phyloP scores from a whole-genome alignment of 2,888 invertebrate species.

The Aricia artaxerxes region DNA sequence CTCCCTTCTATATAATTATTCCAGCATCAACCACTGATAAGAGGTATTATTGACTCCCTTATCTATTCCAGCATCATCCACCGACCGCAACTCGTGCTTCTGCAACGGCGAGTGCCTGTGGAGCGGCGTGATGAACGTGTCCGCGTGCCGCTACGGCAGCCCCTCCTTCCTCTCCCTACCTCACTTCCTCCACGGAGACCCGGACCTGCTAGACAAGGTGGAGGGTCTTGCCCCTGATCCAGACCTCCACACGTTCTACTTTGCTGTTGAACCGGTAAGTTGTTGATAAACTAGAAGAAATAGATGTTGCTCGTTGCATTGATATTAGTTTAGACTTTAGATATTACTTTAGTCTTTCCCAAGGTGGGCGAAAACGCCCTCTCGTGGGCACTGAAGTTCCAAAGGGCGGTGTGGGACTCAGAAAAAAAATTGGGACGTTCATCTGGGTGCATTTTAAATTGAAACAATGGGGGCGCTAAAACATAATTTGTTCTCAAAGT shows the following conservation, averaged over 20 bases:
- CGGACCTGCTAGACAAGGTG: slow-evolving; percentile 81
- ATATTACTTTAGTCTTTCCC: not conserved
- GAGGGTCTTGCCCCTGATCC: slow-evolving; percentile 85
- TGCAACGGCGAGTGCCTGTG: slow-evolving; percentile 87
- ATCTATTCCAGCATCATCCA: slow-evolving; percentile 73
- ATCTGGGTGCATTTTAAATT: too few species aligned
- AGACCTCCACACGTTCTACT: slow-evolving; percentile 86
- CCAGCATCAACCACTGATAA: too few species aligned
- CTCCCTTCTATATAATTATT: too few species aligned
- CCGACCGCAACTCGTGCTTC: slow-evolving; percentile 84
- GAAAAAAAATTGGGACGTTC: too few species aligned
- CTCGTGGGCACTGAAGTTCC: too few species aligned
- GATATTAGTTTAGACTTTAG: too few species aligned
- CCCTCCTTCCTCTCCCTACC: slow-evolving; percentile 92
- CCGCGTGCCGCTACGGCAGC: slow-evolving; percentile 88
- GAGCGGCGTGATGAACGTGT: slow-evolving; percentile 88
- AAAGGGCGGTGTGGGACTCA: too few species aligned
- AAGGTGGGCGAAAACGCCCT: too few species aligned
- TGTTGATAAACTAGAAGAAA: not conserved
- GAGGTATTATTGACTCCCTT: not conserved
- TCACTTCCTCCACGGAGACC: slow-evolving; percentile 90
- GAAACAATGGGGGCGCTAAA: too few species aligned
- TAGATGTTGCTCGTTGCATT: not conserved
- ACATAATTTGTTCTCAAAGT: too few species aligned
- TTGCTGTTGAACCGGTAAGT: slow-evolving; percentile 88